Evolutionary conservation across 92 coral and sea anemone species (phyloP).

Genomic region (Parazoanthus atlanticus): DNA sequence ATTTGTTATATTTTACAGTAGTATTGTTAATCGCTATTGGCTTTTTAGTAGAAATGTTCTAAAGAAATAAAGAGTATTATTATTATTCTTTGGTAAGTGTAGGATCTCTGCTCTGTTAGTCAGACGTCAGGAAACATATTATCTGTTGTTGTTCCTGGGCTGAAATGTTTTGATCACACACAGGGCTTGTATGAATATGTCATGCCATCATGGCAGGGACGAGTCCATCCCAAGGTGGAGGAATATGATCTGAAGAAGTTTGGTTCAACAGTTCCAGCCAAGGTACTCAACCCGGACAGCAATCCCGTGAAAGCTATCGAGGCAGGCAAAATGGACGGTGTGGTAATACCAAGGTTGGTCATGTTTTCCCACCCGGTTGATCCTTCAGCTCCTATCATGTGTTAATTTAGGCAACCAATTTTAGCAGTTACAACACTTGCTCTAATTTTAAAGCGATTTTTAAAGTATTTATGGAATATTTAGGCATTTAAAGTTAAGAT

Average conservation of each 20-base stretch:
- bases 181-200: constrained; percentile 96
- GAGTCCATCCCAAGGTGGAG: constrained; percentile 76
- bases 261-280: constrained; percentile 88
- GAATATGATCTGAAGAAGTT: constrained; percentile 85
- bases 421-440: no score
- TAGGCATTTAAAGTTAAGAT: no score
- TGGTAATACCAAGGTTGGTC: constrained; percentile 78
- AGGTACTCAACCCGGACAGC: constrained; percentile 78
- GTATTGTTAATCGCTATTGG: no score
- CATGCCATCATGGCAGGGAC: constrained; percentile 90
- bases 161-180: background rate
- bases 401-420: no score
- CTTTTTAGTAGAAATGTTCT: no score
- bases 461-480: background rate
- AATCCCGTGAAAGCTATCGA: constrained; percentile 74
- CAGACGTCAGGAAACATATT: background rate
- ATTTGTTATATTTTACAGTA: no score
- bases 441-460: background rate
- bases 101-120: no score
- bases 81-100: no score
- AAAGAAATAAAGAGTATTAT: no score
- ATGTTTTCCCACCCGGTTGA: background rate
- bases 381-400: background rate
- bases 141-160: background rate
- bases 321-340: constrained; percentile 54